Base-by-base conservation (phyloP, 2,797 vertebrate species). In the Enteromius paludinosus region DNA sequence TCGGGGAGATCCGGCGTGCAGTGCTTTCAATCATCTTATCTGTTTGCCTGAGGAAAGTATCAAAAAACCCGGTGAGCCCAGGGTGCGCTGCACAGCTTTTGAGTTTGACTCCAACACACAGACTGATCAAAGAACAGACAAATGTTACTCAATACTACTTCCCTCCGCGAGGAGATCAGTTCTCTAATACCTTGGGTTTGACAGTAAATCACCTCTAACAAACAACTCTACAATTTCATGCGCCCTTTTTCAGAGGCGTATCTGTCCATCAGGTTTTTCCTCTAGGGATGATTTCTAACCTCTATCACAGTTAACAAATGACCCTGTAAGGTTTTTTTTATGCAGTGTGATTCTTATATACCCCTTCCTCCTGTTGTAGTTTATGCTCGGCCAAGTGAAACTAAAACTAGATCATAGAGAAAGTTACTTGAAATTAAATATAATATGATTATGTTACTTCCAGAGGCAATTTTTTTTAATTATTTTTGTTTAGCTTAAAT, bases 21-120 rank as follows among this genome's bases (percentile, higher is more conserved):
- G 88, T 72, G 68, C 88, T 90, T 92, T 93, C 93, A 92, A 91
- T 93, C 93, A 91, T 81, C 68, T 41, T 87, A 86, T 91, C 89
- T 78, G 47, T 25, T 79, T 20, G 78, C 84, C 79, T 69, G 52
- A 70, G 84, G 83, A 87, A 62, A 56, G 73, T 70, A 71, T 89
- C 84, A 8, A 76, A 86, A 83, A 70, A 84, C 52, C 56, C 61
- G 28, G 52, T 72, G 73, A 82, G 79, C 72, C 79, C 65, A 78
- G 71, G 25, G 64, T 71, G 49, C 30, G 25, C 82, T 77, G 47
- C 25, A 30, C 43, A 61, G 75, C 56, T 43, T 82, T 84, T 82
- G 80, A 87, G 75, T 78, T 84, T 52, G 76, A 84, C 78, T 85
- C 69, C 35, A 66, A 79, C 82, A 23, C 83, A 80, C 78, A 66